Conservation (phyloP, 1,140 invertebrate species). For the Sitobion miscanthi region DNA sequence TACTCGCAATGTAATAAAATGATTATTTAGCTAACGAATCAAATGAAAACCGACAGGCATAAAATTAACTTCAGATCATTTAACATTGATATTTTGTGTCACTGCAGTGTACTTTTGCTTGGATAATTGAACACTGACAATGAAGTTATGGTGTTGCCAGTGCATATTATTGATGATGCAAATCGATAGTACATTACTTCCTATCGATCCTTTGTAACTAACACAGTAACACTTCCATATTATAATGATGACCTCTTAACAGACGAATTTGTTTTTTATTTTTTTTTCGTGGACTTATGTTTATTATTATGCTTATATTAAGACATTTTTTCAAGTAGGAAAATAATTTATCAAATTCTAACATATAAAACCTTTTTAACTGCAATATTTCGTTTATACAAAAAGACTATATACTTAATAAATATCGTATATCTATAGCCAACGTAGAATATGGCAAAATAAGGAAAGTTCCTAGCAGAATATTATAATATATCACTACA, state of each 20-base stretch:
- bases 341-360: not conserved
- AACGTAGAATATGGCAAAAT: too few relatives aligned
- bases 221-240: not conserved
- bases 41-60: not conserved
- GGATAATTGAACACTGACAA: not conserved
- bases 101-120: not conserved
- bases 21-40: constrained; percentile 2
- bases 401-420: too few relatives aligned
- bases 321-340: not conserved
- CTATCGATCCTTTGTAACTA: not conserved
- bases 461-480: too few relatives aligned
- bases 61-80: constrained; percentile 16
- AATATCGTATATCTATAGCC: too few relatives aligned
- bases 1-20: not conserved
- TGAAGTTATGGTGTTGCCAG: not conserved
- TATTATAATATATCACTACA: too few relatives aligned
- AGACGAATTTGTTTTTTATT: not conserved
- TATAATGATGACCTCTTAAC: not conserved
- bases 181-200: not conserved
- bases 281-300: not conserved
- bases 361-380: not conserved
- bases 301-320: not conserved
- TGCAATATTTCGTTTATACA: too few relatives aligned
- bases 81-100: not conserved
- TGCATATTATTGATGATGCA: not conserved